Conservation (phyloP, 2,888 invertebrate species). For the Thalpophila matura region DNA sequence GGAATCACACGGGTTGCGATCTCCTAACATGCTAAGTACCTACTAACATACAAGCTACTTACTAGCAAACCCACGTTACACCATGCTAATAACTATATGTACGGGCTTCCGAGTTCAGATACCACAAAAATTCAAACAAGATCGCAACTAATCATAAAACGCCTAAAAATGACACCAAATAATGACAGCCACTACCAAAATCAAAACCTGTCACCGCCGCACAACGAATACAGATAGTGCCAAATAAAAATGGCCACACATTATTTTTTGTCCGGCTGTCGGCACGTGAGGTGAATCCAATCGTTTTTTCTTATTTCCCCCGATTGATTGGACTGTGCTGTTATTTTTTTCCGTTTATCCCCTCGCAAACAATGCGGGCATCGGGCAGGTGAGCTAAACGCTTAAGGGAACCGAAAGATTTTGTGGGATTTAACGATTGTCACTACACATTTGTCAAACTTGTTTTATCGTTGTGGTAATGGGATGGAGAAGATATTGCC, state of each 20-base stretch:
- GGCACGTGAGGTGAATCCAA: conserved; percentile 86
- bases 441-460: conserved; percentile 58
- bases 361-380: conserved; percentile 74
- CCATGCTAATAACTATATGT: too few species aligned
- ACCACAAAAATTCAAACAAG: not conserved
- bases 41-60: too few species aligned
- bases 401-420: conserved; percentile 65
- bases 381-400: conserved; percentile 80
- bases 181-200: conserved; percentile 66
- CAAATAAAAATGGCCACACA: conserved; percentile 77
- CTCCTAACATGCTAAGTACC: too few species aligned
- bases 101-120: too few species aligned
- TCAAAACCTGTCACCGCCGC: conserved; percentile 63
- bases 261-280: conserved; percentile 74
- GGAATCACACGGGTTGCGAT: too few species aligned
- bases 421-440: conserved; percentile 64
- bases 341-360: conserved; percentile 80
- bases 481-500: conserved; percentile 1
- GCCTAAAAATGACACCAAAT: conserved; percentile 45
- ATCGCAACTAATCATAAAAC: conserved; percentile 3
- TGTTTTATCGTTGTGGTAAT: conserved; percentile 38
- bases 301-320: conserved; percentile 83
- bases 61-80: too few species aligned
- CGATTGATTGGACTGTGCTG: conserved; percentile 84
- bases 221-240: conserved; percentile 71